Base-by-base conservation (phyloP, 2,888 invertebrate species). In the Aporophyla nigra region DNA sequence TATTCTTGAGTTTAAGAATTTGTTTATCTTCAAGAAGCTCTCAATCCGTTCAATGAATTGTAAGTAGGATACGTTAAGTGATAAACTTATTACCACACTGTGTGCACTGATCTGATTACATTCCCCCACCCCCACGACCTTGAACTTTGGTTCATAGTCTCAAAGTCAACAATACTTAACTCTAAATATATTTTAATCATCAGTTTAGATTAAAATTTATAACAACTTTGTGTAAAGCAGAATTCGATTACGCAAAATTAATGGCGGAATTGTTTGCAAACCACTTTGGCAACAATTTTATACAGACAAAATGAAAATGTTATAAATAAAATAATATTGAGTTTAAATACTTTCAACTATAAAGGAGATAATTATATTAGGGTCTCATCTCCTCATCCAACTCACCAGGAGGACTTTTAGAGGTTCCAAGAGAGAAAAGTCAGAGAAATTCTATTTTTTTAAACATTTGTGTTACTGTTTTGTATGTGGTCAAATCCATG, bases 211-310 rank as follows among this genome's bases (percentile, higher is more conserved):
- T 79, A 53, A 83, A 78, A 83, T 81, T 69, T 61, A 72, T 56
- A 69, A 56, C 27, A 68, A 69, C 73, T 83, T 65, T 72, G 79
- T 69, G 46, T 59, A 73, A 78, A 83, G 40, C n/a, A 61, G 56
- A 81, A 81, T 83, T 72, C 27, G 68, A 83, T 81, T 81, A 83
- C 54, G 21, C 54, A 58, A 73, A 65, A 83, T 59, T 78, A 61
- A 78, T 65, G 43, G 68, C 73, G 68, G 67, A 72, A 81, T 69
- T 72, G 79, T 78, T 73, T 61, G 43, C 33, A 33, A 69, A 66
- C 59, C 65, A 61, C 61, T 81, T 78, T 72, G 59, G 69, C 16
- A 72, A 56, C 54, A 83, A 65, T 27, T 82, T 82, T 65, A 79
- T 68, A 61, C 65, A 61, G 63, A 56, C 54, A 12, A 63, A 83